These are phyloP conservation scores for Ischnus inquisitorius DNA, from an alignment of 2,888 invertebrate genomes.

Conservation along the genomic window DNA sequence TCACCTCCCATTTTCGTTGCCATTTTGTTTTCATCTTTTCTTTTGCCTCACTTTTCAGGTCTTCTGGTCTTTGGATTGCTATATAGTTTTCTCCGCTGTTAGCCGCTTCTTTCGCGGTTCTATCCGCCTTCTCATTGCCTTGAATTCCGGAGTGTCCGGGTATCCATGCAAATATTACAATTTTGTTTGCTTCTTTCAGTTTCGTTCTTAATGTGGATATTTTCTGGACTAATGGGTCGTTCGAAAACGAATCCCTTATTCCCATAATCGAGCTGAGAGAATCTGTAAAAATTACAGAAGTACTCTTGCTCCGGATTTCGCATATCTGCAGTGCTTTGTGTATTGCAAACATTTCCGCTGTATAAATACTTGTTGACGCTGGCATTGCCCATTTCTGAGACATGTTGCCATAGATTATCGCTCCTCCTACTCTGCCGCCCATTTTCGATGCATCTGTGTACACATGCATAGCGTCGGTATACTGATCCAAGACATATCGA, in stretches of 20 bases:
- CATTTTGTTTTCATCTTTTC: background rate
- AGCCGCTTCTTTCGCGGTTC: background rate
- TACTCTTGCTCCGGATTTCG: background rate
- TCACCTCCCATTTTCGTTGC: background rate
- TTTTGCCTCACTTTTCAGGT: background rate
- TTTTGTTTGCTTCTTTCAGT: background rate
- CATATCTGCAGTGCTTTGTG: background rate
- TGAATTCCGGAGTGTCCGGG: background rate
- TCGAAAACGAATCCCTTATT: background rate
- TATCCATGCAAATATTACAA: background rate
- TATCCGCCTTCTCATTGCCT: background rate
- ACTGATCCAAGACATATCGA: background rate
- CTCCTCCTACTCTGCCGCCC: slow-evolving; percentile 11
- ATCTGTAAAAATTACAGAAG: background rate
- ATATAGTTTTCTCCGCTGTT: background rate
- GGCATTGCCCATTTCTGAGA: background rate
- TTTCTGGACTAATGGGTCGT: background rate
- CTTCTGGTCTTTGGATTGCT: background rate
- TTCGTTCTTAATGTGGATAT: background rate
- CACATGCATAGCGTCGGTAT: background rate
- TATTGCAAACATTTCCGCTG: slow-evolving; percentile 1
- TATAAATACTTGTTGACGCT: background rate
- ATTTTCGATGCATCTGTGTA: slow-evolving; percentile 15
- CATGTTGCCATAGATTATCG: background rate
- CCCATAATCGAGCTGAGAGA: background rate